These are phyloP conservation scores for Trogon surrucura DNA, from an alignment of 2,113 vertebrate species.

Conservation along the genomic window DNA sequence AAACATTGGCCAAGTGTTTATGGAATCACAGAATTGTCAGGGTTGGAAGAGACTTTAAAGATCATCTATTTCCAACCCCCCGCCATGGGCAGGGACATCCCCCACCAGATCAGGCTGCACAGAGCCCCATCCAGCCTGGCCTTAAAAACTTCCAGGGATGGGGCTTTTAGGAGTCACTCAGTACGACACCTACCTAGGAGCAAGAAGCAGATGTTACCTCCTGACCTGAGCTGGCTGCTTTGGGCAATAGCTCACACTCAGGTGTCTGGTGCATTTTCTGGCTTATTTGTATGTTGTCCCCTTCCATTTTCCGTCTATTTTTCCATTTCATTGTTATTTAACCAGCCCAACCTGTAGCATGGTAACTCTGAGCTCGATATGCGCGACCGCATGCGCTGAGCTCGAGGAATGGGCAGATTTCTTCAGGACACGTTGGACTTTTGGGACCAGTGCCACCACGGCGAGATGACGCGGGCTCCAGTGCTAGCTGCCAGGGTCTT, in stretches of 20 bases:
- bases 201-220: not conserved
- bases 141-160: too few species aligned
- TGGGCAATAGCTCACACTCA: not conserved
- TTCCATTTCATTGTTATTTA: not conserved
- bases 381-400: not conserved
- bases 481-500: not conserved
- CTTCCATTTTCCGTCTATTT: not conserved
- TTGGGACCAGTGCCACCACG: too few species aligned
- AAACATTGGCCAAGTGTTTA: accelerated
- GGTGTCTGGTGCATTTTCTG: not conserved
- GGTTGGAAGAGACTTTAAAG: too few species aligned
- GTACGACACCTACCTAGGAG: not conserved
- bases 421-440: not conserved
- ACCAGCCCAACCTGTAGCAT: not conserved
- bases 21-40: too few species aligned
- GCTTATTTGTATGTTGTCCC: not conserved
- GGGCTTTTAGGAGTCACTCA: not conserved
- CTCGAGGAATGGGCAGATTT: accelerated
- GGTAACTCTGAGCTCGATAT: not conserved
- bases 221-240: not conserved
- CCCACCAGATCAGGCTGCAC: too few species aligned
- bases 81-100: too few species aligned
- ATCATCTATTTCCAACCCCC: too few species aligned
- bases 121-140: too few species aligned
- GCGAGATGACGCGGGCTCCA: not conserved